Evolutionary conservation across 1,140 invertebrate species (phyloP), one percentile per base, ranked within the genome.

Genomic region (Drosophila kurseongensis): DNA sequence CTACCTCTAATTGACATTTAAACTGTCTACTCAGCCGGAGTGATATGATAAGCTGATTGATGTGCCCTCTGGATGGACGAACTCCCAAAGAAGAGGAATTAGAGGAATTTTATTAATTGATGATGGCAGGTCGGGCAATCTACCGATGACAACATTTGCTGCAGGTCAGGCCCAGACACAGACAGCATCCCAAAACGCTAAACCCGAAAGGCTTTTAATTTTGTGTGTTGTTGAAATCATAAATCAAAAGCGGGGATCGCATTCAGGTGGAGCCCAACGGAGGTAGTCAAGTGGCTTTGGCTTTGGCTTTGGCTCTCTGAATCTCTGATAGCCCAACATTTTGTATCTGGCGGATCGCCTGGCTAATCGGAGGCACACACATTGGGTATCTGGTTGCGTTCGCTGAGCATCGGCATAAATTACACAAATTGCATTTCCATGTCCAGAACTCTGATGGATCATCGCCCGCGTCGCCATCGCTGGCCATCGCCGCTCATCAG

Each of bases 401-500:
- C 27, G 56, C 57, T 44, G 74, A 60, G 62, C 68, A 77, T 77
- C 74, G 67, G 86, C 88, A 90, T 90, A 90, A 90, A 90, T 90
- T 90, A 90, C 79, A 90, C 81, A 90, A 90, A 90, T 90, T 90
- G 86, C 86, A 90, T 90, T 90, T 90, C 82, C 86, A 90, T 90
- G 86, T 90, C 82, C 59, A 80, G 60, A 77, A 73, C 67, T 66
- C 86, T 90, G 82, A 91, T 86, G 88, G 82, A 90, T 90, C 86
- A 83, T 85, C 85, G 85, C 78, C 76, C 78, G 75, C 78, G 78
- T 80, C 57, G 86, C 65, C 48, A 51, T 51, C 48, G 48, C 48
- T 35, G 29, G 29, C 48, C 71, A 59, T 72, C 75, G 38, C 38
- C 44, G 86, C 81, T 90, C 88, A 90, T 90, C 88, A 88, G 80